Percentiles rank a stretch among this genome's conserved stretches.
Evolutionary conservation across 1,140 invertebrate genomes (phyloP).

Genomic region (Drosophila aff.): DNA sequence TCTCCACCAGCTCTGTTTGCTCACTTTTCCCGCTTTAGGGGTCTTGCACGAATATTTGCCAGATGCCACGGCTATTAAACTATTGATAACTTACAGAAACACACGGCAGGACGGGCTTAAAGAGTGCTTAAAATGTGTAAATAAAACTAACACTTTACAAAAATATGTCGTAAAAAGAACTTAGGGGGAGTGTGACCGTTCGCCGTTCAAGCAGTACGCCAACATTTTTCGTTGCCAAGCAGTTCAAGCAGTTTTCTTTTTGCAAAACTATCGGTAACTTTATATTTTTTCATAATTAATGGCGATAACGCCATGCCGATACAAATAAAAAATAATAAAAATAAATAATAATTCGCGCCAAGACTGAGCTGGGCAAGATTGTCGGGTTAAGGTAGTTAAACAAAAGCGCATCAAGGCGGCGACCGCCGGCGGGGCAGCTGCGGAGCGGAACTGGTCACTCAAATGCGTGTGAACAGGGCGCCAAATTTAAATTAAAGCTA

Average conservation of each 20-base stretch:
- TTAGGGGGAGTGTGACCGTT: constrained; percentile 8
- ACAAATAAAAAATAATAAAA: too few species aligned
- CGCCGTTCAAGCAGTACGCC: neutral
- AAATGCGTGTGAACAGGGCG: constrained; percentile 24
- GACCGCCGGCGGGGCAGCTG: too few species aligned
- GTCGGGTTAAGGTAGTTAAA: too few species aligned
- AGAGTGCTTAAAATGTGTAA: constrained; percentile 71
- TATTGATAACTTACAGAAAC: constrained; percentile 68
- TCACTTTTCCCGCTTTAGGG: constrained; percentile 10
- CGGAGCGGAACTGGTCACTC: constrained; percentile 14
- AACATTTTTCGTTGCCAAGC: neutral
- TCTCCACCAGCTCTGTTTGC: constrained; percentile 53
- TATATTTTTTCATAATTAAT: too few species aligned
- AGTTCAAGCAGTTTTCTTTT: neutral
- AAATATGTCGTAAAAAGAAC: constrained; percentile 48
- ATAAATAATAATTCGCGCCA: too few species aligned
- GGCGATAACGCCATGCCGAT: too few species aligned
- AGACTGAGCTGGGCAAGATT: too few species aligned
- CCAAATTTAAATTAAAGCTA: constrained; percentile 43
- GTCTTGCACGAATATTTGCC: neutral
- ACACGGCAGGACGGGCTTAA: constrained; percentile 47
- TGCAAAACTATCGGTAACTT: too few species aligned
- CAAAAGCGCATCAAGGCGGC: too few species aligned
- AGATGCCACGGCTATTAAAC: constrained; percentile 42
- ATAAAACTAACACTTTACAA: constrained; percentile 76